phyloP scores from a whole-genome alignment of 92 coral and sea anemone genomes.

The Umimayanthus chanpuru region DNA sequence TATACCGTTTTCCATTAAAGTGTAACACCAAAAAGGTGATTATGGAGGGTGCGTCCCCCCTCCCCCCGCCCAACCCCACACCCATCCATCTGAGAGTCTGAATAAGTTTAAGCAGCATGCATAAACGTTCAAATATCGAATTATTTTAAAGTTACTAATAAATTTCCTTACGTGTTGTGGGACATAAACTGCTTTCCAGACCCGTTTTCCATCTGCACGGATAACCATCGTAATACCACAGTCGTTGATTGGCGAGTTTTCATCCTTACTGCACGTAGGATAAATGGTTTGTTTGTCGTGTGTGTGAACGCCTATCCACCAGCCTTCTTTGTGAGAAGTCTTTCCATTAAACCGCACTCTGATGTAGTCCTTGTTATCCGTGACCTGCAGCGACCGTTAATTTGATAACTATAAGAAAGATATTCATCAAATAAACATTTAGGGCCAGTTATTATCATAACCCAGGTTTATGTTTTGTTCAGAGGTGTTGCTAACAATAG shows the following conservation, averaged over 20 bases:
- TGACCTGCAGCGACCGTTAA: neutral
- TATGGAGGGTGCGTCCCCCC: too few species aligned
- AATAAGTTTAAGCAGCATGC: neutral
- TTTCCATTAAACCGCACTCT: neutral
- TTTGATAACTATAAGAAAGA: too few species aligned
- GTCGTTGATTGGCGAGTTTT: neutral
- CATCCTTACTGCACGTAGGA: slow-evolving; percentile 4
- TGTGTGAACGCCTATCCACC: neutral
- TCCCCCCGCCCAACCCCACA: too few species aligned
- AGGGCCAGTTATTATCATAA: too few species aligned
- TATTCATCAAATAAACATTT: too few species aligned
- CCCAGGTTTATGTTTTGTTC: too few species aligned
- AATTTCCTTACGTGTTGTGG: neutral
- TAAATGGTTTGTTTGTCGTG: slow-evolving; percentile 4
- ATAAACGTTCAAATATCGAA: neutral
- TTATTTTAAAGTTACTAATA: too few species aligned
- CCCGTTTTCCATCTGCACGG: slow-evolving; percentile 2
- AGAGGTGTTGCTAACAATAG: too few species aligned
- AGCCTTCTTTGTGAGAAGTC: neutral
- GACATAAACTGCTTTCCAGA: neutral
- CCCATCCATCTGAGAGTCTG: too few species aligned
- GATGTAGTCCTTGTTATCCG: neutral
- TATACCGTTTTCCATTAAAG: too few species aligned
- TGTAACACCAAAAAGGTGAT: neutral
- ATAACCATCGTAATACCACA: neutral